Evolutionary conservation across 2,113 vertebrate species (phyloP).

Genomic region (Pollimyrus isidori): DNA sequence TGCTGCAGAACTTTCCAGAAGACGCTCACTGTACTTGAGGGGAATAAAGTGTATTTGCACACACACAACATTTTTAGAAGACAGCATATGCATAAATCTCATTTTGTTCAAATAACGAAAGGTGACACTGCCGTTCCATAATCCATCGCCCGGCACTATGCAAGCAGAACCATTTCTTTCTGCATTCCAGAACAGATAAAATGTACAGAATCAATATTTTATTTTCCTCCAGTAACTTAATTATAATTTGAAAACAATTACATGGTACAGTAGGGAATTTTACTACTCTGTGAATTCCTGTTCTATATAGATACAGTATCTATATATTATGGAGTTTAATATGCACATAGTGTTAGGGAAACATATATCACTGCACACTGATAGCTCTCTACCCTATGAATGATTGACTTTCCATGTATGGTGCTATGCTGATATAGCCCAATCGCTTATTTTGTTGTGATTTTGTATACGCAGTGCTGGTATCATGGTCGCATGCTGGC

Average conservation of each 20-base stretch:
- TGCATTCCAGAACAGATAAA: background rate
- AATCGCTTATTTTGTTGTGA: background rate
- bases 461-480: background rate
- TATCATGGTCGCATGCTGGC: background rate
- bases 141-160: background rate
- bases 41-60: background rate
- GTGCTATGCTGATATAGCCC: background rate
- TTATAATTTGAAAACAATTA: background rate
- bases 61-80: background rate
- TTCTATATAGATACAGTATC: background rate
- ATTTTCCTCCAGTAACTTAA: background rate
- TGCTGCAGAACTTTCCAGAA: background rate
- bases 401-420: background rate
- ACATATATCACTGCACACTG: background rate
- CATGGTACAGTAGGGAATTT: background rate
- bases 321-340: background rate
- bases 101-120: background rate
- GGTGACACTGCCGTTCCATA: background rate
- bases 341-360: background rate
- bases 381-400: background rate
- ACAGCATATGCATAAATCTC: background rate
- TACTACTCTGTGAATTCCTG: background rate
- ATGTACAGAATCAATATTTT: background rate
- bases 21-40: background rate
- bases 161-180: background rate